A percentile compares a stretch with the other conserved stretches of the same genome.
Conservation (phyloP, 2,797 vertebrate genomes). For the Cuculus canorus region DNA sequence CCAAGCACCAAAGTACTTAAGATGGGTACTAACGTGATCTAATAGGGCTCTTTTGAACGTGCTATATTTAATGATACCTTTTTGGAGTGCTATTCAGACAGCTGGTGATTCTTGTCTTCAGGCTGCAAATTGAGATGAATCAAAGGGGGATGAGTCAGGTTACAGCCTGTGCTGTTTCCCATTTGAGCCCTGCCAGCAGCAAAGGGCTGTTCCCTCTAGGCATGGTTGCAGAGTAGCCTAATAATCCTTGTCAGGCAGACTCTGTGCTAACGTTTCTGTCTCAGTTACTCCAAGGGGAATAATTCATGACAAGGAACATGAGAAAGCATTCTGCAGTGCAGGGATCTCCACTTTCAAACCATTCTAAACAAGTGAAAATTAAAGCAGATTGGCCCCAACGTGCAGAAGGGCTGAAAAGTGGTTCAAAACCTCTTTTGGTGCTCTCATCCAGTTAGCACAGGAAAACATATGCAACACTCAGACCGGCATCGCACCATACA, state of each 20-base stretch:
- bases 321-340: background rate
- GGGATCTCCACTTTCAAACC: background rate
- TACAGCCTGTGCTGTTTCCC: background rate
- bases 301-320: slow-evolving; percentile 27
- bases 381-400: background rate
- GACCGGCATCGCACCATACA: background rate
- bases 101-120: background rate
- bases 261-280: background rate
- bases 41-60: background rate
- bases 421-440: background rate
- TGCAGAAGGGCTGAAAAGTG: background rate
- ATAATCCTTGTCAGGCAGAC: background rate
- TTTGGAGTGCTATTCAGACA: background rate
- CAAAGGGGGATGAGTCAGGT: background rate
- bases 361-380: background rate
- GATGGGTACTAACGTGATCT: background rate
- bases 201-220: background rate
- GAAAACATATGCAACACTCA: fast-evolving
- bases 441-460: background rate
- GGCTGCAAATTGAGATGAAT: background rate
- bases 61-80: background rate
- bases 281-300: background rate
- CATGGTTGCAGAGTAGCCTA: background rate
- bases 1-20: background rate
- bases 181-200: background rate